Evolutionary conservation across 2,797 vertebrate genomes (phyloP).

Genomic region (Bufotes viridis): DNA sequence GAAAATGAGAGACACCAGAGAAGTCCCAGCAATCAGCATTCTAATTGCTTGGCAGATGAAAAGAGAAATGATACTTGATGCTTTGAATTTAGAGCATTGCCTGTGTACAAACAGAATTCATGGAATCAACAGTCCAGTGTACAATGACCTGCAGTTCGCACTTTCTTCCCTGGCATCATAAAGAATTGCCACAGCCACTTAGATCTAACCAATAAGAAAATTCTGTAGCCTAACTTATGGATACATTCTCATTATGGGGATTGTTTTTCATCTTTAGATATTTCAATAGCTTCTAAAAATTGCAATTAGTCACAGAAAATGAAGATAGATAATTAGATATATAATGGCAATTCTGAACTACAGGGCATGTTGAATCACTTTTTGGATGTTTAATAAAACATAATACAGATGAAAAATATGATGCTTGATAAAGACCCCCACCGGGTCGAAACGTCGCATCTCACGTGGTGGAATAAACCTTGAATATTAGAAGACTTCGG

Average conservation of each 20-base stretch:
- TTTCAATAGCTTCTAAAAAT: background rate
- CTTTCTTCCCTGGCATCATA: background rate
- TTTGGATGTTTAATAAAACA: too few species aligned
- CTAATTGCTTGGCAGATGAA: slow-evolving; percentile 37
- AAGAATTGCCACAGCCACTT: background rate
- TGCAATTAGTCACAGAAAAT: background rate
- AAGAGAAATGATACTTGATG: slow-evolving; percentile 26
- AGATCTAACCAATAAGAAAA: background rate
- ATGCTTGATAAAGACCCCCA: too few species aligned
- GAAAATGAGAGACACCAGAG: slow-evolving; percentile 9
- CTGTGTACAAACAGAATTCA: slow-evolving; percentile 32
- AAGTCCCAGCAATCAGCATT: slow-evolving; percentile 20
- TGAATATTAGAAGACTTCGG: too few species aligned
- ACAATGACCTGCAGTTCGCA: slow-evolving; percentile 23
- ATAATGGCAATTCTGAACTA: background rate
- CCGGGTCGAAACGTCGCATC: too few species aligned
- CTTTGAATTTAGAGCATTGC: slow-evolving; percentile 34
- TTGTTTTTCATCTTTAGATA: background rate
- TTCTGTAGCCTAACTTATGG: background rate
- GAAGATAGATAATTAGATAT: background rate
- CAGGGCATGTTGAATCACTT: background rate
- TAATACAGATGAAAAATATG: too few species aligned
- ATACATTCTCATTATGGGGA: background rate
- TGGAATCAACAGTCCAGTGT: slow-evolving; percentile 3
- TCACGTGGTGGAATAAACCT: too few species aligned